Base-by-base conservation (phyloP, 2,797 vertebrate genomes). In the Sebastes vulpes region DNA sequence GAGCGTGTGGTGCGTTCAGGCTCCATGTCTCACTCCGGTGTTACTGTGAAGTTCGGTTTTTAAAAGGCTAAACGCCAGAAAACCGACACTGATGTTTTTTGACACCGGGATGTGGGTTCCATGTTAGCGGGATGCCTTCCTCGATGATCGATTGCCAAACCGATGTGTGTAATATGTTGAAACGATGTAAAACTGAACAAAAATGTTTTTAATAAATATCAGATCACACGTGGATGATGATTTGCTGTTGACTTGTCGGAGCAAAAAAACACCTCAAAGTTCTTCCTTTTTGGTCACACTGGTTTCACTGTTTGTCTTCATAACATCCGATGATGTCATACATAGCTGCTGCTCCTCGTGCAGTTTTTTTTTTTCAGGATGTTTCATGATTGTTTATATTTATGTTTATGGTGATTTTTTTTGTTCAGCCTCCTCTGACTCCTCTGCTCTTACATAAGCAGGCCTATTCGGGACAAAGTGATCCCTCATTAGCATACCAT, bases 31-130 rank as follows among this genome's bases (percentile, higher is more conserved):
- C 93, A 89, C 95, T 96, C 95, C 82, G 93, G 96, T 96, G 96
- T 97, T 96, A 94, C 94, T 96, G 97, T 99, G 98, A 99, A 95
- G 98, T 97, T 96, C 97, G 96, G 97, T 96, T 98, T 98, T 97
- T 97, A 98, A 99, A 98, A 96, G 98, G 94, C 96, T 38, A 42
- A 90, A 92, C 83, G 95, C 98, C 98, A 98, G 95, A 97, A 95
- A 97, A 97, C 96, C 95, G 97, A 90, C 96, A 98, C 98, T 96
- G 98, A 99, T 98, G 96, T 95, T 89, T 82, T 83, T 83, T 86
- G 91, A 96, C 94, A 95, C 94, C 89, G 72, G 84, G 78, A 91
- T 38, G 86, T 68, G 92, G 86, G 77, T 72, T 72, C 32, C 69
- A 53, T 84, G 80, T 90, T 48, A 88, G 90, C 90, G 46, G 82